Conservation (phyloP, 1,140 invertebrate genomes). For the Stegodyphus mimosarum region DNA sequence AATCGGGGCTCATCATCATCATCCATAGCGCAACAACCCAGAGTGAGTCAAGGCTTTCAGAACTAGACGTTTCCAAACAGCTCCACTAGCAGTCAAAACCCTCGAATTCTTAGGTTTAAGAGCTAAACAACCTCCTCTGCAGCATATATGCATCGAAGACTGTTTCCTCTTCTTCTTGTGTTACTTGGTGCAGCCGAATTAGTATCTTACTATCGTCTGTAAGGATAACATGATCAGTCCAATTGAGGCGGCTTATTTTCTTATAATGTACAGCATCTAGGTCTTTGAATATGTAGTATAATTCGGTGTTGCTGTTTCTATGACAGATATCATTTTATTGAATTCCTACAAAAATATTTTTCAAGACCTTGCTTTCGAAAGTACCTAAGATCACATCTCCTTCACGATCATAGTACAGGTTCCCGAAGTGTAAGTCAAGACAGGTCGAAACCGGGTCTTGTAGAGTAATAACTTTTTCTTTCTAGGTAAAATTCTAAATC, state of each 20-base stretch:
- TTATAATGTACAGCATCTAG: not conserved
- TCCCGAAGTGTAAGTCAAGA: not conserved
- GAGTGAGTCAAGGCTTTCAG: conserved; percentile 1
- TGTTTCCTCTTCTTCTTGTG: not conserved
- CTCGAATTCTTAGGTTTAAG: not conserved
- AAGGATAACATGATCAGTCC: not conserved
- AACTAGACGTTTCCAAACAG: not conserved
- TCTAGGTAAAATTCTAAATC: not conserved
- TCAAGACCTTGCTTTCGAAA: not conserved
- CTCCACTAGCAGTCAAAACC: not conserved
- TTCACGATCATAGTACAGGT: not conserved
- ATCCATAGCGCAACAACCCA: not conserved
- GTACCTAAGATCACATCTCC: not conserved
- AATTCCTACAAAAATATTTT: conserved; percentile 3
- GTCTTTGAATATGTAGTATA: not conserved
- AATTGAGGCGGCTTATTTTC: not conserved
- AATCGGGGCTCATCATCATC: not conserved
- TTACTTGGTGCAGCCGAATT: not conserved
- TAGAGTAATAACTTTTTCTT: not conserved
- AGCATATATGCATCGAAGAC: not conserved
- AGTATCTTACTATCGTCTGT: not conserved
- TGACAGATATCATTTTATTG: not conserved
- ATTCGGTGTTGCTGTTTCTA: not conserved
- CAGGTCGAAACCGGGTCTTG: not conserved
- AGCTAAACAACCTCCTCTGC: not conserved